These are phyloP conservation scores for Dysmachus trigonus DNA, from an alignment of 2,888 invertebrate genomes.

Conservation along the genomic window DNA sequence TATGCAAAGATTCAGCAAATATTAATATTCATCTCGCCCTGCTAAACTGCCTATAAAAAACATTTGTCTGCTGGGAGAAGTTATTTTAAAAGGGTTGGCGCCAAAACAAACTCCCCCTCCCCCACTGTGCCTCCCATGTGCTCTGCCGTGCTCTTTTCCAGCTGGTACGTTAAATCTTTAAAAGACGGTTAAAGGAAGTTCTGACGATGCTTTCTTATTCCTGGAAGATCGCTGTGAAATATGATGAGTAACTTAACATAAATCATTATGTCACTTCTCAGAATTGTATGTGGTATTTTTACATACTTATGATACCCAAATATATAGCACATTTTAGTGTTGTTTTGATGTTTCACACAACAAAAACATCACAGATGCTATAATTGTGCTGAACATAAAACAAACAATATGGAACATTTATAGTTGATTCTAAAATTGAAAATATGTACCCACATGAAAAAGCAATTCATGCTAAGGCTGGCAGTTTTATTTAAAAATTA, in stretches of 20 bases:
- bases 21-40: slow-evolving; percentile 17
- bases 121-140: neutral
- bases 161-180: neutral
- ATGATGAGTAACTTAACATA: neutral
- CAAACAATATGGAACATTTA: too few relatives aligned
- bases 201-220: neutral
- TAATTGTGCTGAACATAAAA: too few relatives aligned
- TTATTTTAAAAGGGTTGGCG: neutral
- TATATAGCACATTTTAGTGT: too few relatives aligned
- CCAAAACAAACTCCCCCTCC: neutral
- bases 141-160: neutral
- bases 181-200: neutral
- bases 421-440: too few relatives aligned
- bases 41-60: neutral
- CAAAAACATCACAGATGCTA: too few relatives aligned
- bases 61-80: neutral
- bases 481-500: too few relatives aligned
- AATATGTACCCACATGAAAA: too few relatives aligned
- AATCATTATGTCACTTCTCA: neutral
- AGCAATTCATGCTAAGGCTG: too few relatives aligned
- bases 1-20: neutral
- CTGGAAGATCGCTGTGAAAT: neutral
- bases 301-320: neutral
- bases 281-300: neutral
- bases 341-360: too few relatives aligned